Conservation (phyloP, 1,140 invertebrate species). For the Apocrypta bakeri region DNA sequence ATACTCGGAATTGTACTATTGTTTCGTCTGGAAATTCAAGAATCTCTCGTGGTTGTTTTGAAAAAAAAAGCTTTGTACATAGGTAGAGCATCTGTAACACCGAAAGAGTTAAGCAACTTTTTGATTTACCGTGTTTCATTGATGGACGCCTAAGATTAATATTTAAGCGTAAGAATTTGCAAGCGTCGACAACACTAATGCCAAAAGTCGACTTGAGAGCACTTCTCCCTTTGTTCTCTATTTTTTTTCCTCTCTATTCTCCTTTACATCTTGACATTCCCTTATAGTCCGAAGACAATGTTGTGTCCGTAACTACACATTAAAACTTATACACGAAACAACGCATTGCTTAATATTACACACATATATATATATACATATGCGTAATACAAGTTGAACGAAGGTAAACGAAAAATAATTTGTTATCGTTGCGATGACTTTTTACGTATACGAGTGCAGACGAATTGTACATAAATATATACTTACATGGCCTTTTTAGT, state of each 20-base stretch:
- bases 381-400: background rate
- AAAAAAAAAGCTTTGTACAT: background rate
- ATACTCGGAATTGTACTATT: background rate
- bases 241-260: background rate
- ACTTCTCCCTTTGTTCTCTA: background rate
- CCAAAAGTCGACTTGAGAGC: slow-evolving; percentile 1
- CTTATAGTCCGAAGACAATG: background rate
- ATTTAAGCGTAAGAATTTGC: slow-evolving; percentile 32
- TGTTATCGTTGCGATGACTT: background rate
- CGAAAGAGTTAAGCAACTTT: slow-evolving; percentile 10
- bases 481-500: background rate
- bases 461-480: too few species aligned
- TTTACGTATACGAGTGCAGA: background rate
- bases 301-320: background rate
- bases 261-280: background rate
- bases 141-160: slow-evolving; percentile 38
- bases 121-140: slow-evolving; percentile 24
- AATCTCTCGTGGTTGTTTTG: background rate
- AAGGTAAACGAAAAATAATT: background rate
- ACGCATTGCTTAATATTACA: background rate
- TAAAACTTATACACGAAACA: background rate
- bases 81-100: background rate
- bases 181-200: background rate
- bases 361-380: background rate
- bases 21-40: background rate